Evolutionary conservation across 30 jellyfish, hydroid and myxozoan genomes (phyloP).

Genomic region (Aurelia aurita): DNA sequence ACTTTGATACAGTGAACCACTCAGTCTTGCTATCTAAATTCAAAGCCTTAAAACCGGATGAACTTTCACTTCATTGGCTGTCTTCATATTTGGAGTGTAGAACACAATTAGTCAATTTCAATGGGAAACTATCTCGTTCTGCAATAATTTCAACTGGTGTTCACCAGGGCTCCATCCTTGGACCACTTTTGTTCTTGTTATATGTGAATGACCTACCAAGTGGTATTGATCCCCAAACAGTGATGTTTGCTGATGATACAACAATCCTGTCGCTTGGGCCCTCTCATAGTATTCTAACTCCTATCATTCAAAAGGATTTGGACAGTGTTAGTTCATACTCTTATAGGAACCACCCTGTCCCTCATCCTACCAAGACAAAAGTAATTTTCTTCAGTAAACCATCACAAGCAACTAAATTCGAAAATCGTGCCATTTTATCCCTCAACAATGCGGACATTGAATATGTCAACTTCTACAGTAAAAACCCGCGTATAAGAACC

Average conservation of each 20-base stretch:
- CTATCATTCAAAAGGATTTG: background rate
- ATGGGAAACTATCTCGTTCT: background rate
- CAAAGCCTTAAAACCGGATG: background rate
- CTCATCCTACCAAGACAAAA: background rate
- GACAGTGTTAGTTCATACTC: background rate
- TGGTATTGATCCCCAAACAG: constrained; percentile 21
- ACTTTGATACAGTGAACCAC: background rate
- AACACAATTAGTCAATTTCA: constrained; percentile 16
- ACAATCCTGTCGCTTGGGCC: constrained; percentile 39
- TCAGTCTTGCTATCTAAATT: background rate
- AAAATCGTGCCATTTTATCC: constrained; percentile 7
- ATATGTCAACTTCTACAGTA: constrained; percentile 1
- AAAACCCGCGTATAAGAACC: too few species aligned
- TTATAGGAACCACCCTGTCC: too few species aligned
- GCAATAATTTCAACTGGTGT: constrained; percentile 25
- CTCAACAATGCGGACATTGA: constrained; percentile 27
- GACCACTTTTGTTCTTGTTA: constrained; percentile 2
- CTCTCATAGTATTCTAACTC: constrained; percentile 23
- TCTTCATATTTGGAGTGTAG: constrained; percentile 21
- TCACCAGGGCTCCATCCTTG: constrained; percentile 30
- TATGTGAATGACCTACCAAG: constrained; percentile 24
- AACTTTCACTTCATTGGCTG: background rate
- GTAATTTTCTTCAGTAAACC: constrained; percentile 15
- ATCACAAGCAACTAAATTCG: constrained; percentile 13
- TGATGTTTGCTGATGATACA: constrained; percentile 51